Evolutionary conservation across 2,888 invertebrate genomes (phyloP), one percentile per base, ranked within the genome.

Genomic region (Machimus rusticus): DNA sequence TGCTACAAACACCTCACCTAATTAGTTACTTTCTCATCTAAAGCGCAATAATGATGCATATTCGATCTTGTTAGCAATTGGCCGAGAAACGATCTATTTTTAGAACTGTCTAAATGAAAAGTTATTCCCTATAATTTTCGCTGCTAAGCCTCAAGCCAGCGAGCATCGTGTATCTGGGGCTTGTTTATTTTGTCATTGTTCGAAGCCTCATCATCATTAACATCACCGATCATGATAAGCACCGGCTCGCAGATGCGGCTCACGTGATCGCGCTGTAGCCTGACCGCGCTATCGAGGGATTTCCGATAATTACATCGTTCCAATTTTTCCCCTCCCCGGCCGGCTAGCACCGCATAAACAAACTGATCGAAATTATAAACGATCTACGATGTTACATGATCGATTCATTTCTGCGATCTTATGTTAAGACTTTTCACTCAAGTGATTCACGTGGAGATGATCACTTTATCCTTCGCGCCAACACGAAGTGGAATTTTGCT

Each of bases 131-230:
- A 55, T 81, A 81, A 55, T 51, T 81, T 55, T 81, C 34, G n/a
- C 31, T 5, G 46, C 28, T n/a, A 28, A 23, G 23, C 19, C 57
- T 57, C 19, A 57, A 57, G 5, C 5, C 2, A 57, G 19, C 12
- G 14, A 19, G 23, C 23, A 19, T 66, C 66, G 8, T 23, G 66
- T 28, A 91, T 85, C 37, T 51, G 55, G 39, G 76, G 39, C 28
- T 82, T 82, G 81, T 78, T 79, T 46, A 78, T 81, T 86, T 74
- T 86, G 51, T 34, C 66, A 55, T 85, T 43, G 66, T 74, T 39
- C 37, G 74, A 66, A 66, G 28, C 66, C 66, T 66, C 66, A 66
- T 66, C 66, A 66, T 66, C 66, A 66, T 66, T 66, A 66, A 66
- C 66, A 66, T 66, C 28, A 28, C 51, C 66, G 66, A 57, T 76